A percentile compares a stretch with the other conserved stretches of the same genome.
phyloP scores from a whole-genome alignment of 2,797 vertebrate species.

The Otolemur crassicaudatus region DNA sequence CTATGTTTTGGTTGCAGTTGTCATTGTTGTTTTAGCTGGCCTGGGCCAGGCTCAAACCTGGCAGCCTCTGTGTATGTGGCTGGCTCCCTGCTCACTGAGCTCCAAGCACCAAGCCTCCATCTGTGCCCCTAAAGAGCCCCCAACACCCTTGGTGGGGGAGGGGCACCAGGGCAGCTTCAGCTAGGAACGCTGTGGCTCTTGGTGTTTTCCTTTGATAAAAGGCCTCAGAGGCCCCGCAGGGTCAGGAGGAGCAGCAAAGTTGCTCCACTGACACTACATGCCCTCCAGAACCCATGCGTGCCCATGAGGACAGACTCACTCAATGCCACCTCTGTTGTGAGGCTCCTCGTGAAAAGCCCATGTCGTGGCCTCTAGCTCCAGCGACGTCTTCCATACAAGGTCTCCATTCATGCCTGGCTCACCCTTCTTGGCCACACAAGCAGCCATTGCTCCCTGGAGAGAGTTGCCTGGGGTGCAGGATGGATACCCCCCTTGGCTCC shows the following conservation, averaged over 20 bases:
- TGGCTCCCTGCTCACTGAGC: too few relatives aligned
- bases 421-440: constrained; percentile 49
- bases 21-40: too few relatives aligned
- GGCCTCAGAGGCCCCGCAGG: background rate
- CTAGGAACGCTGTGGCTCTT: background rate
- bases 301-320: background rate
- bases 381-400: constrained; percentile 78
- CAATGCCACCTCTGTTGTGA: constrained; percentile 71
- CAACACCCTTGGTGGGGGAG: background rate
- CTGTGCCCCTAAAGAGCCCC: background rate
- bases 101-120: too few relatives aligned
- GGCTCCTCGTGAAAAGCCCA: constrained; percentile 80
- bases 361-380: constrained; percentile 69
- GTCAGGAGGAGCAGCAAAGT: background rate
- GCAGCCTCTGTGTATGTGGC: too few relatives aligned
- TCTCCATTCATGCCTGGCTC: constrained; percentile 82
- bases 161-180: too few relatives aligned
- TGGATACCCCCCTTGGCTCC: background rate
- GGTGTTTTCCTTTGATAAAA: background rate
- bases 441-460: background rate
- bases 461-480: background rate
- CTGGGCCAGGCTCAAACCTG: too few relatives aligned
- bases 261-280: constrained; percentile 52
- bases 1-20: too few relatives aligned
- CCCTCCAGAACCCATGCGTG: constrained; percentile 8